Percentiles rank a stretch among this genome's conserved stretches.
Evolutionary conservation across 1,140 invertebrate genomes (phyloP).

Genomic region (Phymorhynchus buccinoides): DNA sequence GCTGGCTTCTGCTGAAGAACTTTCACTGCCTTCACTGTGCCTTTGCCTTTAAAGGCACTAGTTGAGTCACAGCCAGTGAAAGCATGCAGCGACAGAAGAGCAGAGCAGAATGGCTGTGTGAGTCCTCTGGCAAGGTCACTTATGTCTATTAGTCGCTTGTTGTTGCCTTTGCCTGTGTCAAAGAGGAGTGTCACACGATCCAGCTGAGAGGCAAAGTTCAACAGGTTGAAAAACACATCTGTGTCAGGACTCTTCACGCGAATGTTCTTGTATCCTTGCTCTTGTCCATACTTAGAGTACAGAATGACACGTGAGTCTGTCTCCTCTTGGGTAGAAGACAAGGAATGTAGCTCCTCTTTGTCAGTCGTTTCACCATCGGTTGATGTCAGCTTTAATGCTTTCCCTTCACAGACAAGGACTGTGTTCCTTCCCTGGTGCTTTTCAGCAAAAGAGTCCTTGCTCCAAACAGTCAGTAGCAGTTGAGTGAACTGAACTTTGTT

Average conservation of each 20-base stretch:
- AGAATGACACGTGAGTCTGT: slow-evolving; percentile 44
- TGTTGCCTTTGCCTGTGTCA: slow-evolving; percentile 48
- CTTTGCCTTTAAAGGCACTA: slow-evolving; percentile 23
- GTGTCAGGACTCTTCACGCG: slow-evolving; percentile 41
- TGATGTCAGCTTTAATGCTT: slow-evolving; percentile 19
- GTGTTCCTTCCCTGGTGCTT: slow-evolving; percentile 32
- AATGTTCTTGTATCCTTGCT: slow-evolving; percentile 29
- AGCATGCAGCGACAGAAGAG: slow-evolving; percentile 1
- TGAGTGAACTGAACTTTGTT: slow-evolving; percentile 45
- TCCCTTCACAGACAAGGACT: slow-evolving; percentile 38
- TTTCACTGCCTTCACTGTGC: slow-evolving; percentile 11
- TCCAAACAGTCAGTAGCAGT: slow-evolving; percentile 36
- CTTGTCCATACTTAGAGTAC: no score
- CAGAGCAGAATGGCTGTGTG: background rate
- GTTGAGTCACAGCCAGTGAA: slow-evolving; percentile 28
- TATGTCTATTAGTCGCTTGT: slow-evolving; percentile 33
- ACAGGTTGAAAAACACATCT: slow-evolving; percentile 46
- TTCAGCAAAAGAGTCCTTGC: slow-evolving; percentile 25
- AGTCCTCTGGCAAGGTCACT: slow-evolving; percentile 29
- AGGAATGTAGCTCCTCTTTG: background rate
- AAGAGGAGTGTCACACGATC: slow-evolving; percentile 38
- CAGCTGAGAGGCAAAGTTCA: slow-evolving; percentile 38
- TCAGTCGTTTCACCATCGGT: background rate
- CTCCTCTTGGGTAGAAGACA: slow-evolving; percentile 39
- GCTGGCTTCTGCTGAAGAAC: slow-evolving; percentile 3